A percentile compares a stretch with the other conserved stretches of the same genome.
Conservation (phyloP, 2,113 vertebrate genomes). For the Ceratotherium simum region DNA sequence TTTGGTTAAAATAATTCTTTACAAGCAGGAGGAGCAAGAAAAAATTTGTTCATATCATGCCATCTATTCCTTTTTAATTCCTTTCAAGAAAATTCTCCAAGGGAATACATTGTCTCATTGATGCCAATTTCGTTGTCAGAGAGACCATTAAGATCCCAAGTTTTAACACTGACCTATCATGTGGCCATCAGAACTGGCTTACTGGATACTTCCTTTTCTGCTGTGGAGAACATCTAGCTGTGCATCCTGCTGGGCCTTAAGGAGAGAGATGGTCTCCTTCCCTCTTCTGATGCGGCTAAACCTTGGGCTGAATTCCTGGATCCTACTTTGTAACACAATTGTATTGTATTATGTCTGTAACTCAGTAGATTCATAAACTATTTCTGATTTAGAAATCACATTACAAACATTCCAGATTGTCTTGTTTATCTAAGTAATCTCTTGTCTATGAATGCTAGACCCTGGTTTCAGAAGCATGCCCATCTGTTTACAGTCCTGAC, state of each 20-base stretch:
- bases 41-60: conserved; percentile 36
- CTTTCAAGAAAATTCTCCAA: conserved; percentile 62
- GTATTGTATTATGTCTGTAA: neutral
- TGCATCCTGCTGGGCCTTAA: neutral
- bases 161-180: neutral
- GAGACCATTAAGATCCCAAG: neutral
- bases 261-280: neutral
- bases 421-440: neutral
- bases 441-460: neutral
- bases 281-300: neutral
- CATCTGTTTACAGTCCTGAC: neutral
- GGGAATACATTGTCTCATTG: neutral
- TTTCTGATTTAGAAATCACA: conserved; percentile 4
- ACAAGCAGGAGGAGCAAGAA: conserved; percentile 36
- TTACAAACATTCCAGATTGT: neutral
- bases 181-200: neutral
- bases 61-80: conserved; percentile 61
- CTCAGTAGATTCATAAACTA: neutral
- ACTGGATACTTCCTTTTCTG: neutral
- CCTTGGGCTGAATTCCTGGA: neutral
- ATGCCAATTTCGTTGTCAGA: neutral
- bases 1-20: conserved; percentile 59
- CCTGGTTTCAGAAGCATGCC: neutral
- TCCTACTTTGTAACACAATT: neutral
- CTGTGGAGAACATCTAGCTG: neutral